Evolutionary conservation across 1,140 invertebrate species (phyloP).

Genomic region (Drosophila serrata): DNA sequence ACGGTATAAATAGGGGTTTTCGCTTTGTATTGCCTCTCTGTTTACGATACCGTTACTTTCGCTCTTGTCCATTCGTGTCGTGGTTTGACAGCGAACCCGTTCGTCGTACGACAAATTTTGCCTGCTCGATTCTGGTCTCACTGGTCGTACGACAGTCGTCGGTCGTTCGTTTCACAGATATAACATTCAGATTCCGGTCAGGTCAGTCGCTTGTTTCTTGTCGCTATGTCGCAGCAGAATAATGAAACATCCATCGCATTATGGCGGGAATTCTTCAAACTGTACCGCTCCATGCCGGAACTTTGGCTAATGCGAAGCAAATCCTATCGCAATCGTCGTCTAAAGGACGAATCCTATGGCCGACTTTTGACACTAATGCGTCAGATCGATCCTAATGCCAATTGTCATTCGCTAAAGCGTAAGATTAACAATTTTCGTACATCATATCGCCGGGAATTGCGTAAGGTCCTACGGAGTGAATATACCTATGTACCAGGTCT

Average conservation of each 20-base stretch:
- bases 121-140: not conserved
- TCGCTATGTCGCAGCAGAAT: slow-evolving; percentile 20
- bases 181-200: not conserved
- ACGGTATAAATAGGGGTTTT: too few species aligned
- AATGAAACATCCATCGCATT: slow-evolving; percentile 11
- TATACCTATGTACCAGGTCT: slow-evolving; percentile 42
- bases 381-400: slow-evolving; percentile 28
- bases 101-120: too few species aligned
- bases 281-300: slow-evolving; percentile 70
- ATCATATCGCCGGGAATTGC: slow-evolving; percentile 64
- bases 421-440: slow-evolving; percentile 73
- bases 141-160: slow-evolving; percentile 46
- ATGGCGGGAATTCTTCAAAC: slow-evolving; percentile 57
- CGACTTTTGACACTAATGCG: slow-evolving; percentile 34
- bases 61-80: too few species aligned
- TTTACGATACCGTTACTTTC: too few species aligned
- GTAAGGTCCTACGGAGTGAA: slow-evolving; percentile 48
- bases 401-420: slow-evolving; percentile 58
- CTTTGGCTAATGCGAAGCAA: slow-evolving; percentile 55
- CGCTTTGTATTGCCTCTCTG: too few species aligned
- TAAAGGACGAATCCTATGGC: slow-evolving; percentile 46
- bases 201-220: too few species aligned
- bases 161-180: not conserved
- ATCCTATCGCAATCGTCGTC: slow-evolving; percentile 51
- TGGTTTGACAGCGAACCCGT: too few species aligned